Percentiles rank a stretch among this genome's conserved stretches.
These are phyloP conservation scores for Thunnus albacares DNA, from an alignment of 2,797 vertebrate genomes.

Conservation along the genomic window DNA sequence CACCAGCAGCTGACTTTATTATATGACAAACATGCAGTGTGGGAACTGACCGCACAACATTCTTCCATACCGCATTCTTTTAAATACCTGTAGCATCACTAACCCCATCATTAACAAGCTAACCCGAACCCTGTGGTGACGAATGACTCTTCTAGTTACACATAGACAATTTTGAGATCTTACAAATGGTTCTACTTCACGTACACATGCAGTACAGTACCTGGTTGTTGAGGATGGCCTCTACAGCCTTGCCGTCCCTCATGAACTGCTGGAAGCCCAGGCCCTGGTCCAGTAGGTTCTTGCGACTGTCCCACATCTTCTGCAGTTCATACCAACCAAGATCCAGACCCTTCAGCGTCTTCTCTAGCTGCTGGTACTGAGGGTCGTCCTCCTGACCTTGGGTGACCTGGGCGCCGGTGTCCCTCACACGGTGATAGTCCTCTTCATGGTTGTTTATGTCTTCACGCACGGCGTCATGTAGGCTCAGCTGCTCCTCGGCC, in stretches of 20 bases:
- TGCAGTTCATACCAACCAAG: slow-evolving; percentile 91
- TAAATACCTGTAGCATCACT: slow-evolving; percentile 32
- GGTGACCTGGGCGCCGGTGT: slow-evolving; percentile 87
- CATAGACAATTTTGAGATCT: neutral
- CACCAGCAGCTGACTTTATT: slow-evolving; percentile 5
- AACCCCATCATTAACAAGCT: slow-evolving; percentile 39
- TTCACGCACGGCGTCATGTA: slow-evolving; percentile 86
- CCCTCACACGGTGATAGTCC: slow-evolving; percentile 85
- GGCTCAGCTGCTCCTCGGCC: slow-evolving; percentile 90
- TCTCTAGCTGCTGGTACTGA: slow-evolving; percentile 92
- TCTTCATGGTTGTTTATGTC: slow-evolving; percentile 88
- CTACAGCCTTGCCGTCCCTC: slow-evolving; percentile 92
- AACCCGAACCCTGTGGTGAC: neutral
- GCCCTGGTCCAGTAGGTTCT: slow-evolving; percentile 90
- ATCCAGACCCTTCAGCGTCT: slow-evolving; percentile 90
- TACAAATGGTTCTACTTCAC: neutral
- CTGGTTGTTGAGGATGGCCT: slow-evolving; percentile 95
- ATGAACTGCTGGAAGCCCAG: slow-evolving; percentile 94
- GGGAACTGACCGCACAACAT: slow-evolving; percentile 48
- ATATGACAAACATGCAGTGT: slow-evolving; percentile 3
- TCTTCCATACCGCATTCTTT: slow-evolving; percentile 55
- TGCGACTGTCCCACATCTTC: slow-evolving; percentile 93
- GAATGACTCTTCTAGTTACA: neutral
- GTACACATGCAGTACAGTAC: slow-evolving; percentile 73
- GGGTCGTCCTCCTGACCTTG: slow-evolving; percentile 90